A percentile compares a stretch with the other conserved stretches of the same genome.
Evolutionary conservation across 1,140 invertebrate genomes (phyloP).

Genomic region (Ganaspis sp.): DNA sequence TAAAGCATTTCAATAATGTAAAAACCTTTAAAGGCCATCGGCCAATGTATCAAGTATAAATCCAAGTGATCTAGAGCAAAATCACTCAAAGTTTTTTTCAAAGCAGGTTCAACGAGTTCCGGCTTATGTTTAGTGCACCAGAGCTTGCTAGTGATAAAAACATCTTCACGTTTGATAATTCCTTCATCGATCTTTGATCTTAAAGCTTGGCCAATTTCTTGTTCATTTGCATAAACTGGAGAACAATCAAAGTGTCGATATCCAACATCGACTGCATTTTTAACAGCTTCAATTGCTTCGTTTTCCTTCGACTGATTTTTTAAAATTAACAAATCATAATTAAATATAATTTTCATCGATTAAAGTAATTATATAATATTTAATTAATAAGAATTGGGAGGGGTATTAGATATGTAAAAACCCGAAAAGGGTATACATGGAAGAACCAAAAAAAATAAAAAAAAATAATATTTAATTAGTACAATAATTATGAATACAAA

Average conservation of each 20-base stretch:
- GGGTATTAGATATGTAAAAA: too few relatives aligned
- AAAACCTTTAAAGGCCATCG: constrained; percentile 78
- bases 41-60: constrained; percentile 89
- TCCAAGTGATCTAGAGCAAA: constrained; percentile 85
- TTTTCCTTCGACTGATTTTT: constrained; percentile 70
- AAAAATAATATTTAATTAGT: too few relatives aligned
- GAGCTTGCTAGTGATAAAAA: constrained; percentile 79
- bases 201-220: constrained; percentile 88
- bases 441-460: too few relatives aligned
- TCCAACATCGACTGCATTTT: constrained; percentile 81
- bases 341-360: too few relatives aligned
- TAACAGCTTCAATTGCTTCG: constrained; percentile 80
- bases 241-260: constrained; percentile 86
- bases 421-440: too few relatives aligned
- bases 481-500: too few relatives aligned
- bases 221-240: constrained; percentile 86
- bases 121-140: constrained; percentile 77
- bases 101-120: constrained; percentile 74
- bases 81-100: constrained; percentile 80
- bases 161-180: constrained; percentile 82
- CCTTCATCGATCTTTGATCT: constrained; percentile 84
- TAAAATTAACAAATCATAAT: too few relatives aligned
- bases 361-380: too few relatives aligned
- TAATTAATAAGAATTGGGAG: too few relatives aligned
- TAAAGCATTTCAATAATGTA: neutral